Evolutionary conservation across 2,113 vertebrate species (phyloP).

Genomic region (Triplophysa tibetana): DNA sequence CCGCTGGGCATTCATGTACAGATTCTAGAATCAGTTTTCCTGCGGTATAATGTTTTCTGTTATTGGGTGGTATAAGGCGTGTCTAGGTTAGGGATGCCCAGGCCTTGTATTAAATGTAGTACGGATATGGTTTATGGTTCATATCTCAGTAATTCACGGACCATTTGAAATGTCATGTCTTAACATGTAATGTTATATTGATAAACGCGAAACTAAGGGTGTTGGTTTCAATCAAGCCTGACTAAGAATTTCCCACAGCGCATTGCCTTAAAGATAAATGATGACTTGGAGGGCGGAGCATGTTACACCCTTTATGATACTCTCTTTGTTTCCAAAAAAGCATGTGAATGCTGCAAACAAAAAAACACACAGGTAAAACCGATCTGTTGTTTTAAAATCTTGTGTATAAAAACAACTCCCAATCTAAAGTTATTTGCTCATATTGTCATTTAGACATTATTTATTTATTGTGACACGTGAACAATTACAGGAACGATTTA

Average conservation of each 20-base stretch:
- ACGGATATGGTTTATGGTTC: not conserved
- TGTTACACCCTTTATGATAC: constrained; percentile 39
- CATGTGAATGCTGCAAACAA: constrained; percentile 17
- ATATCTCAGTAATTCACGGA: constrained; percentile 33
- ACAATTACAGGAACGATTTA: not conserved
- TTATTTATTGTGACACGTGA: not conserved
- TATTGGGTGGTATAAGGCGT: not conserved
- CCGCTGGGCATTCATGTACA: constrained; percentile 11
- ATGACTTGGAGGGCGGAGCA: constrained; percentile 27
- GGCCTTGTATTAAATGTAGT: not conserved
- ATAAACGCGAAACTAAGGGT: constrained; percentile 30
- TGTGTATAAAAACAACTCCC: not conserved
- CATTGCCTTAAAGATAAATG: constrained; percentile 26
- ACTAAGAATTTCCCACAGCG: constrained; percentile 38
- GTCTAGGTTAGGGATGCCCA: not conserved
- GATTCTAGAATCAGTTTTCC: constrained; percentile 21
- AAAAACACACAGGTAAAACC: not conserved
- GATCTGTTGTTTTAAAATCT: not conserved
- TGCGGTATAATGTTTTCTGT: not conserved
- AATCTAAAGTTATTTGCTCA: not conserved
- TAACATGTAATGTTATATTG: constrained; percentile 27
- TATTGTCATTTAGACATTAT: not conserved
- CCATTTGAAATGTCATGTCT: constrained; percentile 12
- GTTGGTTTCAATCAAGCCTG: constrained; percentile 36
- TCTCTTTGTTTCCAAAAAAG: constrained; percentile 25